Evolutionary conservation across 2,797 vertebrate species (phyloP).

Genomic region (Mallotus villosus): DNA sequence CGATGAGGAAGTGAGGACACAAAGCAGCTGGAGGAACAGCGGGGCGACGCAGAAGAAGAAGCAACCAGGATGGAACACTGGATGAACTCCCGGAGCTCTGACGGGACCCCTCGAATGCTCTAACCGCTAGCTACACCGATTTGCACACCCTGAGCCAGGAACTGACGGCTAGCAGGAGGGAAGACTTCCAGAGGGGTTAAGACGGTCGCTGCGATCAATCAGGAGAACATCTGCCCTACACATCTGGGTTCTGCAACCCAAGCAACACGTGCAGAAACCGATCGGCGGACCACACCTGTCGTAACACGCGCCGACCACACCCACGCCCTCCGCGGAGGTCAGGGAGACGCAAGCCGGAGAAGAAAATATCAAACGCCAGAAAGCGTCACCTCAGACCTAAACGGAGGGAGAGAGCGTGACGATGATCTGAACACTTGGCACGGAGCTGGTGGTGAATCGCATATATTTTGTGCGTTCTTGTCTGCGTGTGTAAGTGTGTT

Average conservation of each 20-base stretch:
- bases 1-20: background rate
- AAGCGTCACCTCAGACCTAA: no score
- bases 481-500: background rate
- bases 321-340: constrained; percentile 12
- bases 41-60: background rate
- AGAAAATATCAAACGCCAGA: constrained; percentile 1
- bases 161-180: constrained; percentile 13
- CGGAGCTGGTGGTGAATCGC: no score
- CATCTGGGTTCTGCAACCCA: constrained; percentile 22
- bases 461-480: background rate
- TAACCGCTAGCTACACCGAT: background rate
- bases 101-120: background rate
- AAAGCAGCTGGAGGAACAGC: background rate
- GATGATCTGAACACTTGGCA: no score
- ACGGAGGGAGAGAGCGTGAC: background rate
- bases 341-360: background rate
- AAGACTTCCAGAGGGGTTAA: constrained; percentile 31
- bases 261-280: constrained; percentile 24
- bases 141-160: constrained; percentile 14
- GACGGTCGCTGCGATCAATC: constrained; percentile 36
- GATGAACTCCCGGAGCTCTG: background rate
- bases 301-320: constrained; percentile 20
- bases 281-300: constrained; percentile 36
- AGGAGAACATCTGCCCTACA: constrained; percentile 25
- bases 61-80: background rate